Evolutionary conservation across 2,888 invertebrate genomes (phyloP), one percentile per base, ranked within the genome.

Genomic region (Hanleya hanleyi): DNA sequence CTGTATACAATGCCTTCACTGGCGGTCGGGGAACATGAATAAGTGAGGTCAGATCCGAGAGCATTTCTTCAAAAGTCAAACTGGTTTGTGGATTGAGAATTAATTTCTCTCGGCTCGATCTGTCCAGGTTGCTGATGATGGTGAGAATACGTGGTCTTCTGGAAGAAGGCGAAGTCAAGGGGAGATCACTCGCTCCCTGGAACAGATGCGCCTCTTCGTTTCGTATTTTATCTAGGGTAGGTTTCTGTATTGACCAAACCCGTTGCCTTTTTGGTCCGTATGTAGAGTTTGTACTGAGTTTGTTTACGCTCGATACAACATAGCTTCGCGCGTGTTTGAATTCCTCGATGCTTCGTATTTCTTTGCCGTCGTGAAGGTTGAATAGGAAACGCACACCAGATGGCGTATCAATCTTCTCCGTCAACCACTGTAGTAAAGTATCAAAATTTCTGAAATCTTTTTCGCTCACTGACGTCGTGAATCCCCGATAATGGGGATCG

Each of bases 51-150:
- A 98, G 93, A 91, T 98, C 97, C 90, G 95, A 95, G 72, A 98
- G 92, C 38, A 98, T 96, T 88, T 97, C 97, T 91, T 97, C 97
- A 89, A 97, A 98, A 0, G 96, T 96, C 87, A 97, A 97, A 37
- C 96, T 95, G 26, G 97, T 97, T 78, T 96, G 94, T 83, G 97
- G 93, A 90, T 98, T 98, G 77, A 98, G 92, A 81, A 98, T 92
- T 66, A 98, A 96, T 72, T 86, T 87, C 70, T 89, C 86, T 36
- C 75, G 73, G 33, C 81, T 95, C 49, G 96, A 95, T 90, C 97
- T 96, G 91, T 97, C 95, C 93, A 95, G 94, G 90, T 97, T 97
- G 91, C 97, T 97, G 88, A 97, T 96, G 88, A 98, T 96, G 83
- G 97, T 93, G 89, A 98, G 78, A 9, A 88, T 70, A 6, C 76